Conservation (phyloP, 2,797 vertebrate species). For the Anomalospiza imberbis region DNA sequence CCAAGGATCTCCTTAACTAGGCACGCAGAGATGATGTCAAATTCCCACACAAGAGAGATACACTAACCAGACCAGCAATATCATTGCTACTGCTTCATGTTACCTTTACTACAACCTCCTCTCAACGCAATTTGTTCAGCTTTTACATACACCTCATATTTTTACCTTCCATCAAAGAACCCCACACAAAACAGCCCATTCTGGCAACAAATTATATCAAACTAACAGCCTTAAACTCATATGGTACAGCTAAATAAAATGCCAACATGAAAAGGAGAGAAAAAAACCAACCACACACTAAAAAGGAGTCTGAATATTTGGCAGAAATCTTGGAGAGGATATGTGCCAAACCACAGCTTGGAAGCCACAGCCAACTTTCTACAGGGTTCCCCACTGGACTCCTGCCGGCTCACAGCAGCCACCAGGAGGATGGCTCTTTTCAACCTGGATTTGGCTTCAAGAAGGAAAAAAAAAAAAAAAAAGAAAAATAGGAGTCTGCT, state of each 20-base stretch:
- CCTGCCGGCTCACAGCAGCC: constrained; percentile 17
- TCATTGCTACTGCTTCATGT: not conserved
- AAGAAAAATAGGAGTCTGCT: not conserved
- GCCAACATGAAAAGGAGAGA: constrained; percentile 59
- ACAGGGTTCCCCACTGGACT: constrained; percentile 37
- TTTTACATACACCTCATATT: not conserved
- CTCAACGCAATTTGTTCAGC: not conserved
- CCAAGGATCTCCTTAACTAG: not conserved
- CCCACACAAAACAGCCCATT: not conserved
- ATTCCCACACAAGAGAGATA: not conserved
- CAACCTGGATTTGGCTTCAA: constrained; percentile 43
- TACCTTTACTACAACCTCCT: not conserved
- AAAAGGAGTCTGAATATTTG: constrained; percentile 56
- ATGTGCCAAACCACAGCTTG: constrained; percentile 73
- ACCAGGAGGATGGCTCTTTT: constrained; percentile 40
- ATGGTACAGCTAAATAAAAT: constrained; percentile 54
- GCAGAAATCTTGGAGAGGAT: constrained; percentile 52
- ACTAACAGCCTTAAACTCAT: constrained; percentile 14
- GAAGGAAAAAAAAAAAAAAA: not conserved
- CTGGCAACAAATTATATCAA: constrained; percentile 33
- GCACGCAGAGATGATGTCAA: not conserved
- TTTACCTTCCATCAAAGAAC: constrained; percentile 22
- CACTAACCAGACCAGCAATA: not conserved
- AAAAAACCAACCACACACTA: not conserved
- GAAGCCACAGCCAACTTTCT: constrained; percentile 65